Evolutionary conservation across 2,113 vertebrate genomes (phyloP).

Genomic region (Dipodomys merriami): DNA sequence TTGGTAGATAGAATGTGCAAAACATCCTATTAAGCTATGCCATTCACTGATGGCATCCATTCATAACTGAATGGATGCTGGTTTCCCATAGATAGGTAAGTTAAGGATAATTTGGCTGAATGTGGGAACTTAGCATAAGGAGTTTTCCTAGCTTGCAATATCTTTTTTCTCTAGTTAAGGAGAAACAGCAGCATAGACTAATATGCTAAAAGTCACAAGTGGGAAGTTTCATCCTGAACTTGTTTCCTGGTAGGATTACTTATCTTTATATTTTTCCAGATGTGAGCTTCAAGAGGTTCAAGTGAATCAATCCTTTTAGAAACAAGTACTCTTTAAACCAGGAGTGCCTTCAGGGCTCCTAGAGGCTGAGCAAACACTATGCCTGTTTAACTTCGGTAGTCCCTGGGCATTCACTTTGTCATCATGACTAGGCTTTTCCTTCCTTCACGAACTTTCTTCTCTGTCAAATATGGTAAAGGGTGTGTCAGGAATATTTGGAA

Average conservation of each 20-base stretch:
- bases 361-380: background rate
- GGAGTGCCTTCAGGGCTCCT: background rate
- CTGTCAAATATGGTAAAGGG: background rate
- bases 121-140: background rate
- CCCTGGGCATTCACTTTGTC: background rate
- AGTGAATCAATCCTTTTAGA: background rate
- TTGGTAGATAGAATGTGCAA: background rate
- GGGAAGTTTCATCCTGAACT: background rate
- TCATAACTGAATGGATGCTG: background rate
- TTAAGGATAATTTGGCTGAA: background rate
- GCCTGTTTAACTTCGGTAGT: background rate
- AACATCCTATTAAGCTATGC: background rate
- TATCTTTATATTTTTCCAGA: background rate
- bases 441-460: background rate
- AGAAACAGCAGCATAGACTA: background rate
- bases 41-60: background rate
- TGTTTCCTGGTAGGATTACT: background rate
- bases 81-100: background rate
- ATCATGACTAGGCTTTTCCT: background rate
- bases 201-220: background rate
- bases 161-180: background rate
- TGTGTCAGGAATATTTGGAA: slow-evolving; percentile 19
- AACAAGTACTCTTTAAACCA: background rate
- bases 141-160: background rate
- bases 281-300: background rate